Conservation (phyloP, 2,888 invertebrate genomes). For the Leucoptera coffeella region DNA sequence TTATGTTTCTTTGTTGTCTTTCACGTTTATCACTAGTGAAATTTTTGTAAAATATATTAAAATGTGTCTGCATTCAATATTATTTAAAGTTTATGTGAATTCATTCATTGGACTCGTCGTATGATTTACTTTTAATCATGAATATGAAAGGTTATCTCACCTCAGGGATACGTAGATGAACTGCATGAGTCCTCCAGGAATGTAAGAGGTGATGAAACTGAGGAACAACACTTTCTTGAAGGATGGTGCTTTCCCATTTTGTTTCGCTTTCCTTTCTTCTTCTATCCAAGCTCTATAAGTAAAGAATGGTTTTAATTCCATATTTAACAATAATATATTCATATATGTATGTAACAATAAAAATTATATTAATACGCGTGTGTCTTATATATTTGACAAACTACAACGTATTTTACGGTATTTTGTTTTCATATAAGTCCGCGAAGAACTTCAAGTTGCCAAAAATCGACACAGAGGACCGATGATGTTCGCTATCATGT, state of each 20-base stretch:
- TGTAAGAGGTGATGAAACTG: conserved; percentile 23
- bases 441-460: no score
- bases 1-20: no score
- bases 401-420: no score
- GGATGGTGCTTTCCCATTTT: conserved; percentile 19
- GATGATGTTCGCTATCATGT: no score
- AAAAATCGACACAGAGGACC: no score
- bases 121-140: neutral
- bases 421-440: no score
- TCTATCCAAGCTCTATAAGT: conserved; percentile 23
- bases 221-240: conserved; percentile 18
- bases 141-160: conserved; percentile 11
- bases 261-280: conserved; percentile 21
- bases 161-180: conserved; percentile 16
- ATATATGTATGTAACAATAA: no score
- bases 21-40: no score
- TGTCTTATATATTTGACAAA: no score
- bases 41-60: neutral
- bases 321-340: no score
- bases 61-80: neutral
- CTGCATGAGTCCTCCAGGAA: conserved; percentile 31
- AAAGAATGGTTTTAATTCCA: neutral
- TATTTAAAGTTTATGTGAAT: no score
- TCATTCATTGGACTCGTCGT: neutral
- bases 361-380: no score